phyloP scores from a whole-genome alignment of 92 coral and sea anemone genomes.

The Zoanthus sociatus region DNA sequence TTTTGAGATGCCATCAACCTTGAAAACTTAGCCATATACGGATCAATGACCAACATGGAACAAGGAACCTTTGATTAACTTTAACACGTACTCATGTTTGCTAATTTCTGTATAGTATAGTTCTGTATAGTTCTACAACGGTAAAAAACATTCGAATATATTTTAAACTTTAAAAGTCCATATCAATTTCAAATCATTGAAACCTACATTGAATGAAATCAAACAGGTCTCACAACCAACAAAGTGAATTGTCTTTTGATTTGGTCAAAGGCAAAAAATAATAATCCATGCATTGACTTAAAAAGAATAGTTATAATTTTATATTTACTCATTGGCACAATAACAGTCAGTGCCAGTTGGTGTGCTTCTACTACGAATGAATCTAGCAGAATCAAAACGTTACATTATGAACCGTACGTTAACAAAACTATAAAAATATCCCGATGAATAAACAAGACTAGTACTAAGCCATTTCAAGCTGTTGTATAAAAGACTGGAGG shows the following conservation, averaged over 20 bases:
- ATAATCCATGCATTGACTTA: neutral
- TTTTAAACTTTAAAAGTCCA: neutral
- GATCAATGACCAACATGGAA: neutral
- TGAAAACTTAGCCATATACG: slow-evolving; percentile 20
- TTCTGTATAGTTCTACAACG: neutral
- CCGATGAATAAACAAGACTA: too few relatives aligned
- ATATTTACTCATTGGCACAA: neutral
- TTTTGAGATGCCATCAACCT: slow-evolving; percentile 27
- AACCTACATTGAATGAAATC: neutral
- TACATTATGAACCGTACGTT: too few relatives aligned
- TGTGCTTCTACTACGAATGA: neutral
- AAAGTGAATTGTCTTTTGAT: neutral
- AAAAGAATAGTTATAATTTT: neutral
- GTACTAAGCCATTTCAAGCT: too few relatives aligned
- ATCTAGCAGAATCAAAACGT: too few relatives aligned
- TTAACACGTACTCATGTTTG: slow-evolving; percentile 8
- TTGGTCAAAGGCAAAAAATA: neutral
- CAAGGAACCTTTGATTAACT: neutral
- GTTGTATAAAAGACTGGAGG: too few relatives aligned
- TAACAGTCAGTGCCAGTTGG: neutral
- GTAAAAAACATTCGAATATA: neutral
- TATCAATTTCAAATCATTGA: neutral
- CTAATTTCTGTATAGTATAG: too few relatives aligned
- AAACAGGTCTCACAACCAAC: neutral
- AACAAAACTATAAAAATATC: too few relatives aligned